phyloP scores from a whole-genome alignment of 2,113 vertebrate species.

The Panurus biarmicus region DNA sequence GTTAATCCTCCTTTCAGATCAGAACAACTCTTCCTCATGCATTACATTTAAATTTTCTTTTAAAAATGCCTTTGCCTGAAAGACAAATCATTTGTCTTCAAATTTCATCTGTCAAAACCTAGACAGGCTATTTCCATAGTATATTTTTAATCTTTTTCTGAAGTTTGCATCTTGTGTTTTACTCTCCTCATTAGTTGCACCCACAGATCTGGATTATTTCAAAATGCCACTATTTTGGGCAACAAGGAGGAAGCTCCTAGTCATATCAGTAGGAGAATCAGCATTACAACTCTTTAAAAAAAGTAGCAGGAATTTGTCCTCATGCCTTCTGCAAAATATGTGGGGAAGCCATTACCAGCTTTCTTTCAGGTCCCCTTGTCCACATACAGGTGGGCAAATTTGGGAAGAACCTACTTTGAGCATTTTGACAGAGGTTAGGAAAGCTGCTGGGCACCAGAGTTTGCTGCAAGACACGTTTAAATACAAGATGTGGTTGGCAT shows the following conservation, averaged over 20 bases:
- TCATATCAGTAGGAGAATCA: not conserved
- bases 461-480: not conserved
- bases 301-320: not conserved
- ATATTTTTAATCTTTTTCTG: conserved; percentile 50
- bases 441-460: not conserved
- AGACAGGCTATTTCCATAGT: conserved; percentile 36
- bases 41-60: conserved; percentile 50
- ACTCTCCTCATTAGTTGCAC: not conserved
- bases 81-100: conserved; percentile 60
- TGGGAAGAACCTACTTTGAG: not conserved
- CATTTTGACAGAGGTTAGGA: not conserved
- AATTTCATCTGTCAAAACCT: conserved; percentile 49
- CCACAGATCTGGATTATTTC: conserved; percentile 13
- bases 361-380: not conserved
- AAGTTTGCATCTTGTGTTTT: conserved; percentile 40
- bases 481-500: not conserved
- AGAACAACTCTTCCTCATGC: conserved; percentile 15
- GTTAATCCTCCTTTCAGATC: conserved; percentile 12
- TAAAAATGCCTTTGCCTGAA: conserved; percentile 21
- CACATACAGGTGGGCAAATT: not conserved
- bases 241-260: not conserved
- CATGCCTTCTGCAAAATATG: not conserved
- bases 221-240: not conserved
- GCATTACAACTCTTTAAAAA: not conserved
- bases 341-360: not conserved